A percentile compares a stretch with the other conserved stretches of the same genome.
phyloP scores from a whole-genome alignment of 2,113 vertebrate species.

The Mandrillus leucophaeus region DNA sequence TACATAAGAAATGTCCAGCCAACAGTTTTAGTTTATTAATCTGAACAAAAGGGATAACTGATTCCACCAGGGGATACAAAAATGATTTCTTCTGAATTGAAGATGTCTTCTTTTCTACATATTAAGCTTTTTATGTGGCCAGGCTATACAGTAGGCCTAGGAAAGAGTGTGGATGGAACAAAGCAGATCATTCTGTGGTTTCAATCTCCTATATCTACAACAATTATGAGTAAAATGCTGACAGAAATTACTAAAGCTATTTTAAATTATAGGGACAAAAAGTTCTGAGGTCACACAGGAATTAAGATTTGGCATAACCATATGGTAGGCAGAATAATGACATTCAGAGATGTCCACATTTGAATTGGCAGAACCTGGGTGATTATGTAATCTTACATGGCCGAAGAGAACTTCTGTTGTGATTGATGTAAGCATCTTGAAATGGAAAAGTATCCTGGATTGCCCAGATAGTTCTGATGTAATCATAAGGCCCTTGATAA shows the following conservation, averaged over 20 bases:
- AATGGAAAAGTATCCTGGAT: background rate
- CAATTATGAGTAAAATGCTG: background rate
- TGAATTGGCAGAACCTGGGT: background rate
- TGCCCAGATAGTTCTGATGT: background rate
- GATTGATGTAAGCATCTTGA: background rate
- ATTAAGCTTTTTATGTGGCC: background rate
- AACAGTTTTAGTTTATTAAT: background rate
- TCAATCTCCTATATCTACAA: background rate
- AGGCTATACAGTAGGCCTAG: background rate
- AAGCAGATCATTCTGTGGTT: background rate
- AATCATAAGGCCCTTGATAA: background rate
- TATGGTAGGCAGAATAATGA: background rate
- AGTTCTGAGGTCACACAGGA: background rate
- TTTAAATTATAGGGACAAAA: background rate
- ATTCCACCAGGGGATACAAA: background rate
- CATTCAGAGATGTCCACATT: background rate
- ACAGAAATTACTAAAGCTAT: background rate
- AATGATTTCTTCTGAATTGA: background rate
- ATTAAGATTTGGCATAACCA: background rate
- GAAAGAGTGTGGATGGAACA: background rate
- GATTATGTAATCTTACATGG: background rate
- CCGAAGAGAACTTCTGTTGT: background rate
- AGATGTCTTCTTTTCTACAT: background rate
- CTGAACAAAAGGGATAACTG: background rate
- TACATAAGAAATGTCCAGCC: background rate